These are phyloP conservation scores for Trigoniulus corallinus DNA, from an alignment of 1,140 invertebrate genomes.

Conservation along the genomic window DNA sequence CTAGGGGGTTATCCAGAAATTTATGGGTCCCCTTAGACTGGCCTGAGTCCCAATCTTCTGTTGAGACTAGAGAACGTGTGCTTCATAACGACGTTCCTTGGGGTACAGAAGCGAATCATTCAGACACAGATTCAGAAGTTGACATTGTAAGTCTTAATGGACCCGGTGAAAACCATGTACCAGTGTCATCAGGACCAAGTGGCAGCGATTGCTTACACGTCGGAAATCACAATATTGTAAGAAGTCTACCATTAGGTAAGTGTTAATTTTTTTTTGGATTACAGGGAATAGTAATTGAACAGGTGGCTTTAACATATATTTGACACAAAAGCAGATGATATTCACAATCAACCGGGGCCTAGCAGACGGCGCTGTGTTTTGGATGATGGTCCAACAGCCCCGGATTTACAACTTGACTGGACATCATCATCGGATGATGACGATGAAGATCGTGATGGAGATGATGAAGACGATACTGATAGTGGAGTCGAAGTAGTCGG, in stretches of 20 bases:
- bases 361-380: not conserved
- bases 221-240: conserved; percentile 9
- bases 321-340: not conserved
- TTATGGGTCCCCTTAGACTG: not conserved
- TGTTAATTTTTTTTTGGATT: not conserved
- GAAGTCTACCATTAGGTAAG: conserved; percentile 9
- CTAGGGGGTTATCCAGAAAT: not conserved
- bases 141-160: conserved; percentile 4
- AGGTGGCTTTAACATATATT: too few species aligned
- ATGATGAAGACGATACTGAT: conserved; percentile 22
- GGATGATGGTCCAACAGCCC: conserved; percentile 43
- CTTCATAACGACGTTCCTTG: not conserved
- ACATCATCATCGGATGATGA: conserved; percentile 27
- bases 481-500: conserved; percentile 40
- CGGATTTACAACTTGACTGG: conserved; percentile 62
- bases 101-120: not conserved
- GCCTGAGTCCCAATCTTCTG: not conserved
- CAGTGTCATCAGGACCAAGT: not conserved
- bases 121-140: conserved; percentile 3
- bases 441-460: conserved; percentile 17
- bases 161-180: not conserved
- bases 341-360: not conserved
- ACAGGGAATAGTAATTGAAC: not conserved
- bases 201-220: conserved; percentile 9
- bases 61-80: not conserved